Percentiles rank a stretch among this genome's conserved stretches.
phyloP scores from a whole-genome alignment of 2,797 vertebrate genomes.

The Dromococcyx pavoninus region DNA sequence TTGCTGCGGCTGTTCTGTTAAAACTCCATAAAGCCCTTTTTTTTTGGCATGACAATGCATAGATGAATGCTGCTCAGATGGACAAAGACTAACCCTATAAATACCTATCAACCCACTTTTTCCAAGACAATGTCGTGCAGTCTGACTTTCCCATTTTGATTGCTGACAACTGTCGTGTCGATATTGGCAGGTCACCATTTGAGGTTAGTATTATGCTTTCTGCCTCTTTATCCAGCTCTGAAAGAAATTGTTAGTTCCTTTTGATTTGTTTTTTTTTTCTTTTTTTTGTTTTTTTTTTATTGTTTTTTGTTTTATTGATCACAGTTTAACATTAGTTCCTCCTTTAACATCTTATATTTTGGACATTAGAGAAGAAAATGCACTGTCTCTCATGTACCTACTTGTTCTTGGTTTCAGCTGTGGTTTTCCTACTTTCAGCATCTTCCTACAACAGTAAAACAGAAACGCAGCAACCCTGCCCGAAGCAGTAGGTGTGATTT shows the following conservation, averaged over 20 bases:
- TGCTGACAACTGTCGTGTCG: background rate
- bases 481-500: constrained; percentile 35
- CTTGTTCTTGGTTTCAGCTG: background rate
- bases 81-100: background rate
- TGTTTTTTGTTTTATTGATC: background rate
- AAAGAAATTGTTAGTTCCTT: background rate
- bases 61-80: background rate
- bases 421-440: background rate
- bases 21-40: background rate
- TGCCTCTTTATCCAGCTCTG: background rate
- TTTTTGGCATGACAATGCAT: background rate
- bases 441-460: background rate
- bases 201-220: background rate
- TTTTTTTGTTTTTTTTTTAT: background rate
- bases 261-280: background rate
- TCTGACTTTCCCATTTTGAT: background rate
- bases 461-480: background rate
- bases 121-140: background rate
- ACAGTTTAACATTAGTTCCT: background rate
- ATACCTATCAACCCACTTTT: background rate
- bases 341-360: background rate
- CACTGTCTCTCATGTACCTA: background rate
- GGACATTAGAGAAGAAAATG: background rate
- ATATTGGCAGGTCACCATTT: background rate
- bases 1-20: background rate